Conservation (phyloP, 2,797 vertebrate genomes). For the Hypotaenidia philippensis region DNA sequence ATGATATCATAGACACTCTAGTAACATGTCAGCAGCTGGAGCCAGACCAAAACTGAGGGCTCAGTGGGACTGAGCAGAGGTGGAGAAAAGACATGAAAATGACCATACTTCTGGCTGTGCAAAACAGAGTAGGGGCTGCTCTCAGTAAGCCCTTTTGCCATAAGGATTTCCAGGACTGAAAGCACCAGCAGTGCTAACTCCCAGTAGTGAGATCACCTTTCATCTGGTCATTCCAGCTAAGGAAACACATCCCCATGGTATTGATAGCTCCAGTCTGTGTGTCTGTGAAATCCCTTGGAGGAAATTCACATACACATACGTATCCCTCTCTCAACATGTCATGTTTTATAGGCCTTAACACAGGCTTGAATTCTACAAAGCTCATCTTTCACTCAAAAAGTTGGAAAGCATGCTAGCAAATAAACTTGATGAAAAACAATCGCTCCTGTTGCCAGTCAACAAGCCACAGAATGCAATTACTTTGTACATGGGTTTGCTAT, state of each 20-base stretch:
- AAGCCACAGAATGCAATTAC: neutral
- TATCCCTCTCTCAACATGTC: neutral
- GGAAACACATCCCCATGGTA: neutral
- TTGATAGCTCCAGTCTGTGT: neutral
- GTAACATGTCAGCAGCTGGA: neutral
- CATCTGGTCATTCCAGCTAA: neutral
- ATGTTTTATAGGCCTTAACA: neutral
- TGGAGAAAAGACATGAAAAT: neutral
- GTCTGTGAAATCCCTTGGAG: neutral
- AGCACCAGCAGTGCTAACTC: neutral
- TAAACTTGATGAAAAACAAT: neutral
- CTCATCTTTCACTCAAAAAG: constrained; percentile 11
- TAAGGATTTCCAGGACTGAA: neutral
- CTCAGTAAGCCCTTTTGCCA: neutral
- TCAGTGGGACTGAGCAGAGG: neutral
- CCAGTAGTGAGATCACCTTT: neutral
- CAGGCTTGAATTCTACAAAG: neutral
- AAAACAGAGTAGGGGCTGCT: neutral
- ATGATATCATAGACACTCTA: neutral
- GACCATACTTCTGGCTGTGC: neutral
- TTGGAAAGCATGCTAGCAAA: neutral
- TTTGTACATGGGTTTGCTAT: neutral
- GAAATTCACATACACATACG: neutral
- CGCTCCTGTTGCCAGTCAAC: neutral
- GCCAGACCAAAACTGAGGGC: neutral